phyloP scores from a whole-genome alignment of 1,140 invertebrate species.

The Meloidogyne floridensis region DNA sequence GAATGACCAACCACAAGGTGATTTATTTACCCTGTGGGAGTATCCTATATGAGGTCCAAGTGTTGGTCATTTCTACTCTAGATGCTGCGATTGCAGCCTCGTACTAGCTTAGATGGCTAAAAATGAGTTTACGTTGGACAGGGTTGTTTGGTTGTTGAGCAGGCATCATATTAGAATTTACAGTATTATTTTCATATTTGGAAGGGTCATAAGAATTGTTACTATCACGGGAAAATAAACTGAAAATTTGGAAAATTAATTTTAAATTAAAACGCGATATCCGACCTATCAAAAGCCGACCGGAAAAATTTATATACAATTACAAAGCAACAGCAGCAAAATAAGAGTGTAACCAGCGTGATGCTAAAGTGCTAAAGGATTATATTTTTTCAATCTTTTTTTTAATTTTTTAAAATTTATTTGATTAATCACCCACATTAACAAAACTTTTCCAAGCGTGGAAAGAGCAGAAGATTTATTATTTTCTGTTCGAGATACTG shows the following conservation, averaged over 20 bases:
- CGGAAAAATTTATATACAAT: conserved; percentile 50
- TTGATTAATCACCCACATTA: conserved; percentile 35
- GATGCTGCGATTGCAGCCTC: too few relatives aligned
- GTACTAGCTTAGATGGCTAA: too few relatives aligned
- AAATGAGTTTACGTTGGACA: neutral
- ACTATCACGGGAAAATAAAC: conserved; percentile 7
- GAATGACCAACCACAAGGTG: too few relatives aligned
- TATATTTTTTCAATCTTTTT: neutral
- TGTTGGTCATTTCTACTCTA: too few relatives aligned
- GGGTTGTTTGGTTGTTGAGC: neutral
- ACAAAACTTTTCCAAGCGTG: conserved; percentile 29
- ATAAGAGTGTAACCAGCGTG: conserved; percentile 40
- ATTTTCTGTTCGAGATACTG: conserved; percentile 9
- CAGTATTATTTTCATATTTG: conserved; percentile 33
- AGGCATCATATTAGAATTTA: conserved; percentile 22
- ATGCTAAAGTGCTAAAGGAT: conserved; percentile 48
- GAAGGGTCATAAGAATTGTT: conserved; percentile 34
- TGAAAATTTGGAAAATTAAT: conserved; percentile 13
- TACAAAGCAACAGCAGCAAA: conserved; percentile 48
- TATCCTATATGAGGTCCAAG: too few relatives aligned
- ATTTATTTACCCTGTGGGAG: too few relatives aligned
- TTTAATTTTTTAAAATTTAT: conserved; percentile 10
- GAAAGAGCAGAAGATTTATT: conserved; percentile 22
- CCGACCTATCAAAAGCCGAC: conserved; percentile 43
- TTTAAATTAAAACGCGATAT: neutral